These are phyloP conservation scores for Talpa occidentalis DNA, from an alignment of 2,113 vertebrate genomes.

Conservation along the genomic window DNA sequence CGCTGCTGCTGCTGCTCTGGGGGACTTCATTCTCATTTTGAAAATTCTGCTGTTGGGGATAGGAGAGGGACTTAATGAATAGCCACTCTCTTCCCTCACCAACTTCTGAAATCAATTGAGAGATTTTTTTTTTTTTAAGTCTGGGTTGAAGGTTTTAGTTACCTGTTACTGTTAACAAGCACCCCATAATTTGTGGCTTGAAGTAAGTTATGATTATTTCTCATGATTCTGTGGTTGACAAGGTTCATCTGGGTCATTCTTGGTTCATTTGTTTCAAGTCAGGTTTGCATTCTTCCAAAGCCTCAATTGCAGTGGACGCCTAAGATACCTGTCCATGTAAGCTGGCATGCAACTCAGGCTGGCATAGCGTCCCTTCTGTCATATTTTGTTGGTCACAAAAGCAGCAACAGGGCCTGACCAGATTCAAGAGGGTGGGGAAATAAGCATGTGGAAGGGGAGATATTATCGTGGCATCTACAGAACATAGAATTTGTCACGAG, in stretches of 20 bases:
- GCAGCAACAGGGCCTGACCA: not conserved
- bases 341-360: not conserved
- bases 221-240: not conserved
- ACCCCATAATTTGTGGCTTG: not conserved
- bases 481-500: not conserved
- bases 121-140: not conserved
- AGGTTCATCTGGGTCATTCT: not conserved
- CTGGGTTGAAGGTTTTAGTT: not conserved
- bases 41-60: not conserved
- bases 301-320: not conserved
- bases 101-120: not conserved
- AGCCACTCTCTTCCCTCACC: not conserved
- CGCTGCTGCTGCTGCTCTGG: not conserved
- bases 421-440: not conserved
- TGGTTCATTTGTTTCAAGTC: not conserved
- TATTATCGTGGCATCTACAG: not conserved
- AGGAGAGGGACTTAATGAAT: not conserved
- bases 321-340: not conserved
- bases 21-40: not conserved
- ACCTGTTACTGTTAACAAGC: not conserved
- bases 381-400: not conserved
- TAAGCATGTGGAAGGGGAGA: not conserved
- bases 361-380: not conserved
- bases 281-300: not conserved
- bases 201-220: not conserved